Base-by-base conservation (phyloP, 2,113 vertebrate species). In the Otocyon megalotis region DNA sequence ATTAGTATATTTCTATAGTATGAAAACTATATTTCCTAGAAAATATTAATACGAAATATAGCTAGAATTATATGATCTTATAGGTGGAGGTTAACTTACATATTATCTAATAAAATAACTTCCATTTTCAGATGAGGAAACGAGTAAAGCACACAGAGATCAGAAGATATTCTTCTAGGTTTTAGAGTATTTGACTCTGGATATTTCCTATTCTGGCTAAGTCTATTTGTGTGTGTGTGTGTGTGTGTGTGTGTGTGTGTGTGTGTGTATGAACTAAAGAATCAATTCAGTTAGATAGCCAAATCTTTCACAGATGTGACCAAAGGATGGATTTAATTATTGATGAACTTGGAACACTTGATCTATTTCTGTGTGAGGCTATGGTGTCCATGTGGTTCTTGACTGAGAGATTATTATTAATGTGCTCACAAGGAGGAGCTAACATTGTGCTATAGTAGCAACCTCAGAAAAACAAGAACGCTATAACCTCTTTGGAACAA, bases 381-480 rank as follows among this genome's bases (percentile, higher is more conserved):
- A 0, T 0, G 3, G 84, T 8, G 28, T 15, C n/a, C 8, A 0
- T 22, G 58, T 0, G 1, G 50, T 67, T 54, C 10, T 17, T 26
- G 1, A 4, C 8, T 20, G 50, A 48, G 1, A 35, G 32, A 8
- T 54, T 22, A 11, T 22, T 4, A 3, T 11, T n/a, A 6, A 16
- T 2, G 17, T 30, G 22, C 9, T 22, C 5, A 30, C 3, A 16
- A 19, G 24, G n/a, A 24, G 19, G 16, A 53, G 1, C 14, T 9
- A 6, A 17, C 26, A 14, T 24, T n/a, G 14, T 20, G 3, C 19
- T 16, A 7, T 7, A 48, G 28, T 1, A 43, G 20, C 7, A 6
- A 60, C 12, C 69, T 48, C 65, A 32, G 85, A 67, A 82, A 30
- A 43, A 5, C 7, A 1, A 35, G n/a, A 43, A 65, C 20, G 2